A percentile compares a stretch with the other conserved stretches of the same genome.
These are phyloP conservation scores for Xestia xanthographa DNA, from an alignment of 2,888 invertebrate genomes.

Conservation along the genomic window DNA sequence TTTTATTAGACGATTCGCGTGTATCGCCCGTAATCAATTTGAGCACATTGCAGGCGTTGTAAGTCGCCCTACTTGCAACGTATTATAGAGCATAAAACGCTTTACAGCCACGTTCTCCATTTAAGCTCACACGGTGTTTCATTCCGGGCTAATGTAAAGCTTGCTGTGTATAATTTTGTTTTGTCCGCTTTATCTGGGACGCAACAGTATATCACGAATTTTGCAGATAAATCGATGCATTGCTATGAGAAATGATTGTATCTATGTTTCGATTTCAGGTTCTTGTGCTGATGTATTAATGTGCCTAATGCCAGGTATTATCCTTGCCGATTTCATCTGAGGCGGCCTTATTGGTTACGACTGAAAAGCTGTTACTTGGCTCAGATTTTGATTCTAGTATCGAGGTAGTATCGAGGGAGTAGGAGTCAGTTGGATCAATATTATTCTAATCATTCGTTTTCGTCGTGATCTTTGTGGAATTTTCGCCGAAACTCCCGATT, in stretches of 20 bases:
- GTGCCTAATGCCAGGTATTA: constrained; percentile 36
- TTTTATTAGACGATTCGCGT: constrained; percentile 89
- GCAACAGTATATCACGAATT: constrained; percentile 76
- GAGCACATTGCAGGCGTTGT: constrained; percentile 78
- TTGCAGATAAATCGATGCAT: constrained; percentile 63
- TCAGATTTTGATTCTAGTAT: constrained; percentile 20
- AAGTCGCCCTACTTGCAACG: constrained; percentile 83
- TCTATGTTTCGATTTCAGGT: constrained; percentile 43
- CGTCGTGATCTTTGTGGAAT: background rate
- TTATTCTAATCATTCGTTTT: background rate
- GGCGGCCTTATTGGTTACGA: constrained; percentile 21
- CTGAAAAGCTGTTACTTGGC: constrained; percentile 23
- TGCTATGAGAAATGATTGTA: constrained; percentile 51
- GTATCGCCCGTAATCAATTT: constrained; percentile 88
- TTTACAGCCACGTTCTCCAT: constrained; percentile 76
- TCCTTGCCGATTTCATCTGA: constrained; percentile 24
- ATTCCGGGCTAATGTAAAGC: constrained; percentile 75
- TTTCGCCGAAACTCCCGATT: background rate
- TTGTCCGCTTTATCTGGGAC: constrained; percentile 74
- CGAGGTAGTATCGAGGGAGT: too few species aligned
- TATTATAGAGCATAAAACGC: constrained; percentile 82
- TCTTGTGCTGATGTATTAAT: constrained; percentile 39
- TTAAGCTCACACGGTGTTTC: constrained; percentile 80
- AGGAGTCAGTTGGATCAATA: background rate
- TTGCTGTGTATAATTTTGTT: constrained; percentile 78